Conservation (phyloP, 2,797 vertebrate species). For the Leucoraja ocellata region DNA sequence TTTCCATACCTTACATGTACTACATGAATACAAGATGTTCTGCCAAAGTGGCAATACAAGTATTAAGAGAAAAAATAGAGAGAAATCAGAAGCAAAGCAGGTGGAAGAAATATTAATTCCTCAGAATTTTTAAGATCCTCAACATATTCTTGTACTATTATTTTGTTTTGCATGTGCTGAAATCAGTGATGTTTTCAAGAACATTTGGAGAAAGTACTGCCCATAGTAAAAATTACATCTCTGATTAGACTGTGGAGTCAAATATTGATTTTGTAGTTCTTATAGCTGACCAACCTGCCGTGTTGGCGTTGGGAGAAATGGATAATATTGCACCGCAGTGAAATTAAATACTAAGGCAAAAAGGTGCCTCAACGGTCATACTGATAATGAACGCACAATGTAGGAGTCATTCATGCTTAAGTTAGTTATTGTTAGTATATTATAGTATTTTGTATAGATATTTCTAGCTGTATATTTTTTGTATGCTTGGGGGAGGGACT, state of each 20-base stretch:
- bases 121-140: background rate
- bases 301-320: background rate
- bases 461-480: too few species aligned
- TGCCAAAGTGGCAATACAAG: background rate
- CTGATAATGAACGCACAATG: background rate
- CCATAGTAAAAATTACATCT: background rate
- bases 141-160: background rate
- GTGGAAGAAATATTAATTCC: background rate
- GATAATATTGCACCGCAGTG: background rate
- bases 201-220: background rate
- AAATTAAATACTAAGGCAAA: background rate
- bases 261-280: background rate
- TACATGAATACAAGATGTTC: too few species aligned
- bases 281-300: background rate
- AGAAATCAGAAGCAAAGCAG: background rate
- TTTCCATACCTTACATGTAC: too few species aligned
- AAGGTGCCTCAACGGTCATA: background rate
- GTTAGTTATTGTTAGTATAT: too few species aligned
- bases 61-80: background rate
- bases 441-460: too few species aligned
- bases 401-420: too few species aligned
- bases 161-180: background rate
- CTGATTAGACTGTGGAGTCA: background rate
- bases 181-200: background rate
- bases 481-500: too few species aligned